A percentile compares a stretch with the other conserved stretches of the same genome.
Conservation (phyloP, 2,797 vertebrate species). For the Pteropus rufus region DNA sequence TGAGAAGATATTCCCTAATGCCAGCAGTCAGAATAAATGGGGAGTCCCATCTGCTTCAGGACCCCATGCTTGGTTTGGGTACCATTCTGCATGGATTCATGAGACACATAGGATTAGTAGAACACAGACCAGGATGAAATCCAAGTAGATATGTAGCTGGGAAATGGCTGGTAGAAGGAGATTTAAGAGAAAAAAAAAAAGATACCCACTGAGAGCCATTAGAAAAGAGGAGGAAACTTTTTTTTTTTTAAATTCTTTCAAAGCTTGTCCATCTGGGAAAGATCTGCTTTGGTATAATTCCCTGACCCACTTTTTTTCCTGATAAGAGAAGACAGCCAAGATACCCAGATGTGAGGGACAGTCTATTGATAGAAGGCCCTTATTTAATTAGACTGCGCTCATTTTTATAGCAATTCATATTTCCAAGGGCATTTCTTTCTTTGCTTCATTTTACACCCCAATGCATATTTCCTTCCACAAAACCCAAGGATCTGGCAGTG, state of each 20-base stretch:
- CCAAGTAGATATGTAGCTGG: neutral
- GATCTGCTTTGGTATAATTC: constrained; percentile 33
- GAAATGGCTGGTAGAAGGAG: neutral
- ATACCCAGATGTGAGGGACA: constrained; percentile 40
- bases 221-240: neutral
- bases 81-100: neutral
- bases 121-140: neutral
- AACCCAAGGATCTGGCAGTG: constrained; percentile 27
- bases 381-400: constrained; percentile 58
- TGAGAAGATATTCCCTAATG: neutral
- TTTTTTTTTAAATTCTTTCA: neutral
- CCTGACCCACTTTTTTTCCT: neutral
- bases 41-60: neutral
- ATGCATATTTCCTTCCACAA: constrained; percentile 41
- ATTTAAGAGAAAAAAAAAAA: neutral
- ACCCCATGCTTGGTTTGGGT: neutral
- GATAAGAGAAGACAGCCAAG: constrained; percentile 17
- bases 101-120: neutral
- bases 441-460: constrained; percentile 53
- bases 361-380: constrained; percentile 34
- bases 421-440: constrained; percentile 52
- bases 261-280: constrained; percentile 23
- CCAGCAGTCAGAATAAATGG: neutral
- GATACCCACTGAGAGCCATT: neutral
- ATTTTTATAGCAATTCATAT: constrained; percentile 58